Base-by-base conservation (phyloP, 2,797 vertebrate species). In the Selene dorsalis region DNA sequence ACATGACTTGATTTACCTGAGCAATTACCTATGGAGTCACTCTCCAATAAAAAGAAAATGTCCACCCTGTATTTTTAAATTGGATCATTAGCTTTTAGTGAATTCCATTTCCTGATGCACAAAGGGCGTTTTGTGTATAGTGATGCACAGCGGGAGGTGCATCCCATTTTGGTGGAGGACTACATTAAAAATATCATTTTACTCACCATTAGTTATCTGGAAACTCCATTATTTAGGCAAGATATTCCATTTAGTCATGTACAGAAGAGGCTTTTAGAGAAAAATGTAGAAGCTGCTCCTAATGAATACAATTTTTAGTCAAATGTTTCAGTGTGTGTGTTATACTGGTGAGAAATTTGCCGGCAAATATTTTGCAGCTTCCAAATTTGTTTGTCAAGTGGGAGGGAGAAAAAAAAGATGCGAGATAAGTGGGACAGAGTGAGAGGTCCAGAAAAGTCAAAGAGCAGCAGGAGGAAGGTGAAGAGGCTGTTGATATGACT, bases 171-270 rank as follows among this genome's bases (percentile, higher is more conserved):
- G 60, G 38, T 77, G 67, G 14, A 63, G 4, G 18, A 68, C n/a
- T 13, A 39, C 35, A 69, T 64, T 68, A 48, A 35, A 72, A 66
- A 80, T 55, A 24, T 48, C 0, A 69, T 81, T 77, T 69, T 41
- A 73, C 43, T 73, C 62, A 61, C 4, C 12, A 76, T 69, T 43
- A 75, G 59, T 60, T 50, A 68, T 32, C 48, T 79, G 55, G 26
- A 74, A 75, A 73, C 58, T 67, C 41, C 53, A 64, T 81, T 70
- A 70, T 70, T 53, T 69, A 14, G 5, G 55, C 68, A 38, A 28
- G 20, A 71, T 58, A 41, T 38, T 75, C 39, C 43, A 48, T 68
- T 56, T 6, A 68, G 22, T 61, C 66, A 35, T 6, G 32, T 60
- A 64, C 68, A 28, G 39, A 77, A 45, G 18, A 68, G 7, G 41